Percentiles rank a stretch among this genome's conserved stretches.
These are phyloP conservation scores for Speoplatyrhinus poulsoni DNA, from an alignment of 2,113 vertebrate genomes.

Conservation along the genomic window DNA sequence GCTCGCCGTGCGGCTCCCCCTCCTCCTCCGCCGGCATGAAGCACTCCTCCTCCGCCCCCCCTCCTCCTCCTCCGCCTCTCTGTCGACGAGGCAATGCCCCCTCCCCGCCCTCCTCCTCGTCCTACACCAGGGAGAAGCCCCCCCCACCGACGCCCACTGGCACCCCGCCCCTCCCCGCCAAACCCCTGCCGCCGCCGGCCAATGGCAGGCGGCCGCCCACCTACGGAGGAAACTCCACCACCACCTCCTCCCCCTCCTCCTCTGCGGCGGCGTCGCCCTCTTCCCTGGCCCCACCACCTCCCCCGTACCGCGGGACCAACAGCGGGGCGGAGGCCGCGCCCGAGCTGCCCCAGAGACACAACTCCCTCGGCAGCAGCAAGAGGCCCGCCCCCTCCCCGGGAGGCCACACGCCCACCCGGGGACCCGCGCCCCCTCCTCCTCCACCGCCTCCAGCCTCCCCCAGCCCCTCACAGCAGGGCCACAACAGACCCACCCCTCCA, in stretches of 20 bases:
- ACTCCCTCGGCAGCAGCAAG: conserved; percentile 85
- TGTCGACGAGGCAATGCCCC: conserved; percentile 81
- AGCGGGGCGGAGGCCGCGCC: conserved; percentile 81
- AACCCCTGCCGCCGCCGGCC: conserved; percentile 88
- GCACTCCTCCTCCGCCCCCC: conserved; percentile 85
- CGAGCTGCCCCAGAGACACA: conserved; percentile 90
- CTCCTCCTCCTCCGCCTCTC: conserved; percentile 78
- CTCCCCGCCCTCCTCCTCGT: conserved; percentile 69
- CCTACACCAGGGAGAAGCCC: conserved; percentile 80
- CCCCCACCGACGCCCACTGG: conserved; percentile 70
- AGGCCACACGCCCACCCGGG: conserved; percentile 81
- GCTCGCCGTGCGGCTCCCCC: conserved; percentile 72
- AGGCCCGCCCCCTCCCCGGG: conserved; percentile 77
- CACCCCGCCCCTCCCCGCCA: conserved; percentile 74
- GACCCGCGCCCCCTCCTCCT: conserved; percentile 70
- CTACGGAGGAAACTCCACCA: conserved; percentile 54
- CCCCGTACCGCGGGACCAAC: conserved; percentile 83
- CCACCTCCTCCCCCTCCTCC: conserved; percentile 71
- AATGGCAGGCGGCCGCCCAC: conserved; percentile 69
- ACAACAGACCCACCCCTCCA: conserved; percentile 60
- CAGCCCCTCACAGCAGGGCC: conserved; percentile 58
- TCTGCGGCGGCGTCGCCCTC: too few relatives aligned
- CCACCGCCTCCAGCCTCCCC: conserved; percentile 61
- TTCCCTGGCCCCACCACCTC: conserved; percentile 81
- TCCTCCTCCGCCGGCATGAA: conserved; percentile 80